phyloP scores from a whole-genome alignment of 1,140 invertebrate genomes.

The Maniola jurtina region DNA sequence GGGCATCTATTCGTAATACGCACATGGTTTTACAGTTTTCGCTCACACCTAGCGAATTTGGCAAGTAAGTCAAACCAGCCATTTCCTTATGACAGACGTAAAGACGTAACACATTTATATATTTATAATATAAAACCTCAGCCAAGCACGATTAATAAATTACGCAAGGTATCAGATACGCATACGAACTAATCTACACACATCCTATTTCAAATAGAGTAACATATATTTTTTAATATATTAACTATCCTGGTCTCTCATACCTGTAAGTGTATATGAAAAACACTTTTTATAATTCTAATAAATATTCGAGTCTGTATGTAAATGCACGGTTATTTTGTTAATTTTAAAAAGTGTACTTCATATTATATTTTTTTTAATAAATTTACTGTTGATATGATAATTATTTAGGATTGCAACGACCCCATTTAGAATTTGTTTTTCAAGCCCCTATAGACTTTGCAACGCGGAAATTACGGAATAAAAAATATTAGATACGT shows the following conservation, averaged over 20 bases:
- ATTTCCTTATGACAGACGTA: constrained; percentile 28
- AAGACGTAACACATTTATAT: constrained; percentile 26
- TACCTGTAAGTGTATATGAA: constrained; percentile 30
- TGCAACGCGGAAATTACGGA: background rate
- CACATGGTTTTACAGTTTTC: constrained; percentile 27
- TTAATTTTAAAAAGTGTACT: constrained; percentile 57
- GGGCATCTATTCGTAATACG: background rate
- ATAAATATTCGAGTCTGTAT: constrained; percentile 40
- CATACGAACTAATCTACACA: constrained; percentile 54
- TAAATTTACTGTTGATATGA: constrained; percentile 58
- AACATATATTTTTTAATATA: constrained; percentile 43
- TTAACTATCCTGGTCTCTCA: constrained; percentile 37
- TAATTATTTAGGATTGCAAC: constrained; percentile 47
- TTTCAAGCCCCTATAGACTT: background rate
- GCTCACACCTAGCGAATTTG: constrained; percentile 57
- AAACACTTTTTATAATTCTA: constrained; percentile 41
- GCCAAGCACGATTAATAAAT: constrained; percentile 59
- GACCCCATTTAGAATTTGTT: constrained; percentile 27
- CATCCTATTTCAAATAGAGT: constrained; percentile 31
- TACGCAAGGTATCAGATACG: constrained; percentile 45
- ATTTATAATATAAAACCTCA: constrained; percentile 35
- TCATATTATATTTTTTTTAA: constrained; percentile 37
- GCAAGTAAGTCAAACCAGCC: constrained; percentile 53
- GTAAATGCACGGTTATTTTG: constrained; percentile 43
- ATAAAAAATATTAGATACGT: no score